These are phyloP conservation scores for Lophius americanus DNA, from an alignment of 2,797 vertebrate species.

Conservation along the genomic window DNA sequence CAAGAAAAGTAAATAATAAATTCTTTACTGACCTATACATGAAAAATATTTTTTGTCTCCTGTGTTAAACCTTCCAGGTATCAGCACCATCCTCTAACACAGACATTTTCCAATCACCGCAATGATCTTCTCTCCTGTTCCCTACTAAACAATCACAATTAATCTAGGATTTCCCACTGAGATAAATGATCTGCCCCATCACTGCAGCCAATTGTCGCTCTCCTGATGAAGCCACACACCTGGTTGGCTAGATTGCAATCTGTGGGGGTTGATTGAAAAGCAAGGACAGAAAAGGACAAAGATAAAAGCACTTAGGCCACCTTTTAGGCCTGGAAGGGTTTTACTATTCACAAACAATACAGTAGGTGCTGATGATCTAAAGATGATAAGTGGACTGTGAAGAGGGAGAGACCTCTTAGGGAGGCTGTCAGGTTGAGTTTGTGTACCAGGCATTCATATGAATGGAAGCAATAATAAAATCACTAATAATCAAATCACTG, in stretches of 20 bases:
- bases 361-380: conserved; percentile 68
- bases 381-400: conserved; percentile 53
- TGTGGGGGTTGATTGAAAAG: conserved; percentile 72
- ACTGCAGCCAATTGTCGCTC: conserved; percentile 69
- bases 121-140: conserved; percentile 41
- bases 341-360: conserved; percentile 59
- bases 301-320: conserved; percentile 76
- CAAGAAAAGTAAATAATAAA: background rate
- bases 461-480: background rate
- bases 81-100: conserved; percentile 35
- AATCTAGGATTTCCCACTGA: conserved; percentile 73
- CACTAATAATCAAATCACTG: too few relatives aligned
- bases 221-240: conserved; percentile 75
- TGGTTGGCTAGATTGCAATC: conserved; percentile 80
- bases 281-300: conserved; percentile 82
- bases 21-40: background rate
- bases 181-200: conserved; percentile 69
- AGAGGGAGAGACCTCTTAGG: conserved; percentile 49
- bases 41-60: background rate
- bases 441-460: conserved; percentile 11
- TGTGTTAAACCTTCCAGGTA: background rate
- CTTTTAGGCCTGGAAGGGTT: conserved; percentile 64
- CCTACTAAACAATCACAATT: conserved; percentile 68
- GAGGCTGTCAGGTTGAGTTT: conserved; percentile 40
- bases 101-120: conserved; percentile 13